Conservation (phyloP, 2,797 vertebrate genomes). For the Chromobotia macracanthus region DNA sequence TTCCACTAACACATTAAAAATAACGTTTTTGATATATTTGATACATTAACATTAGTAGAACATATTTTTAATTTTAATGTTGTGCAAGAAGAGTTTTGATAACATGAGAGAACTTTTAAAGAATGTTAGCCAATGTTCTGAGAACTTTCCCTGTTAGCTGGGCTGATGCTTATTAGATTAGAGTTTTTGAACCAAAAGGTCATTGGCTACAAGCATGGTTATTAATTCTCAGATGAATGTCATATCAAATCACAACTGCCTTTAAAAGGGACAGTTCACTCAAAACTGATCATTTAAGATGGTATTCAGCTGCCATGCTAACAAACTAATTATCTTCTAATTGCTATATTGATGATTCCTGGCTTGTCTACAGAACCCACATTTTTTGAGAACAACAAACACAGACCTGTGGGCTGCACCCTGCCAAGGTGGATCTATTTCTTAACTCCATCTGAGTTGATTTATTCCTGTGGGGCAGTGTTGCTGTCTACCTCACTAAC, state of each 20-base stretch:
- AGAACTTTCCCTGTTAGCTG: too few species aligned
- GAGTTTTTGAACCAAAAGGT: slow-evolving; percentile 10
- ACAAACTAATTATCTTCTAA: not conserved
- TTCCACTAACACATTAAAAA: too few species aligned
- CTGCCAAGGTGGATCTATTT: not conserved
- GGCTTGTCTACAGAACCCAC: not conserved
- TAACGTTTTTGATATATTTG: too few species aligned
- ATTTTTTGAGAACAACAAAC: not conserved
- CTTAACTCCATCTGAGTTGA: not conserved
- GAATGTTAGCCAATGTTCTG: too few species aligned
- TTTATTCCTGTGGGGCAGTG: slow-evolving; percentile 17
- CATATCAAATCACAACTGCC: not conserved
- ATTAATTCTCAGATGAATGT: slow-evolving; percentile 28
- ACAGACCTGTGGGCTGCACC: not conserved
- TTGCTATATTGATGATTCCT: not conserved
- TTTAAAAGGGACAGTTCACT: not conserved
- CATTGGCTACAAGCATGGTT: slow-evolving; percentile 2
- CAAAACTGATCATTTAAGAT: not conserved
- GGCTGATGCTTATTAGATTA: slow-evolving; percentile 15
- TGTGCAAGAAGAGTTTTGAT: too few species aligned
- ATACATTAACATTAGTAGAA: too few species aligned
- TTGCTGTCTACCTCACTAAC: not conserved
- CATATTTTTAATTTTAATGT: too few species aligned
- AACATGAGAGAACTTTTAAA: too few species aligned
- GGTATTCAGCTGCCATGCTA: too few species aligned